Percentiles rank a stretch among this genome's conserved stretches.
These are phyloP conservation scores for Zaprionus africanus DNA, from an alignment of 1,140 invertebrate species.

Conservation along the genomic window DNA sequence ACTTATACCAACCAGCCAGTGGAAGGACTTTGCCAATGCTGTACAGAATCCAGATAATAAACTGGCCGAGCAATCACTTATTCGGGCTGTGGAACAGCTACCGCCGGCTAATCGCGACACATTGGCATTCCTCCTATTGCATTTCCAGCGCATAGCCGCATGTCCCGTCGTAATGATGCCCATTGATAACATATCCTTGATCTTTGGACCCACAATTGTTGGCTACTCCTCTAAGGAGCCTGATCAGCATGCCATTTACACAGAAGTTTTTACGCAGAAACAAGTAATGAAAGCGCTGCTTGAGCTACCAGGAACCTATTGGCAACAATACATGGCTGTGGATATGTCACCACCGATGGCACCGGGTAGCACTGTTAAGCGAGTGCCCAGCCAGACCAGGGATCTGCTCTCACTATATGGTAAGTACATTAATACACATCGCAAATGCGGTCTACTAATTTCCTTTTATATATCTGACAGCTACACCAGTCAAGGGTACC, in stretches of 20 bases:
- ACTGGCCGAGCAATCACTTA: conserved; percentile 85
- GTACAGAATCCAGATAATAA: conserved; percentile 85
- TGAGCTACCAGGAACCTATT: conserved; percentile 88
- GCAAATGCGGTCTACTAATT: not conserved
- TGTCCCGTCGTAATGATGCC: conserved; percentile 92
- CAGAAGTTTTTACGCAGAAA: conserved; percentile 87
- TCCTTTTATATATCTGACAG: conserved; percentile 33
- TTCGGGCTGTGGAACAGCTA: conserved; percentile 89
- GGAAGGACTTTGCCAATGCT: conserved; percentile 91
- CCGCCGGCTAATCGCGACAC: conserved; percentile 95
- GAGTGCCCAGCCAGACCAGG: conserved; percentile 62
- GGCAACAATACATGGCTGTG: conserved; percentile 84
- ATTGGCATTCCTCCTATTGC: conserved; percentile 92
- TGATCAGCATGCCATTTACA: conserved; percentile 84
- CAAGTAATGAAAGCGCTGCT: conserved; percentile 89
- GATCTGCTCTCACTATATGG: conserved; percentile 74
- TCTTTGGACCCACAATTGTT: conserved; percentile 94
- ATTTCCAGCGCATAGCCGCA: conserved; percentile 90
- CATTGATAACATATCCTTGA: conserved; percentile 90
- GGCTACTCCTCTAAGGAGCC: conserved; percentile 90
- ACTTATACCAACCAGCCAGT: conserved; percentile 89
- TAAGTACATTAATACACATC: conserved; percentile 27
- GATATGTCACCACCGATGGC: conserved; percentile 35
- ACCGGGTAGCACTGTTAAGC: conserved; percentile 55
- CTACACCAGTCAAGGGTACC: conserved; percentile 78